phyloP scores from a whole-genome alignment of 2,797 vertebrate species.

The Columba guinea region DNA sequence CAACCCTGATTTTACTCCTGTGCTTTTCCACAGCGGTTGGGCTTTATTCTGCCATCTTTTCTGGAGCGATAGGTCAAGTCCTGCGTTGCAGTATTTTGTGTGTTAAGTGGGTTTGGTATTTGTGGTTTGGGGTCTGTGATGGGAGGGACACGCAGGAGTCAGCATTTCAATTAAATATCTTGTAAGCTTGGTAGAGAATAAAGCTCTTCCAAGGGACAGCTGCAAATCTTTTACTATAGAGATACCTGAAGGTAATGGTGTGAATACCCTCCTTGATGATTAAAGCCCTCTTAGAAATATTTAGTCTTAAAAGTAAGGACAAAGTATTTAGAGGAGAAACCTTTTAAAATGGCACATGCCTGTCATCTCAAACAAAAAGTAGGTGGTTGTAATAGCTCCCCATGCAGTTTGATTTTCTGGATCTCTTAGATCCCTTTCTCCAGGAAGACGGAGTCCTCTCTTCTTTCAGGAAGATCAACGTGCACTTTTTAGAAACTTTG shows the following conservation, averaged over 20 bases:
- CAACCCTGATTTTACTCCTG: not conserved
- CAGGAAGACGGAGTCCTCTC: not conserved
- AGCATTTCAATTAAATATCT: not conserved
- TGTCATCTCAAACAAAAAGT: not conserved
- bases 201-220: not conserved
- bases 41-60: not conserved
- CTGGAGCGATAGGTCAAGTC: not conserved
- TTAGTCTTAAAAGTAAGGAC: not conserved
- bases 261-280: not conserved
- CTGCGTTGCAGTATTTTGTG: not conserved
- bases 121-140: not conserved
- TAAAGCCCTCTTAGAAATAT: not conserved
- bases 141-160: not conserved
- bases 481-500: not conserved
- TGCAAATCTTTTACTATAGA: not conserved
- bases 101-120: not conserved
- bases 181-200: not conserved
- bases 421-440: not conserved
- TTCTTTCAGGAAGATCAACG: not conserved
- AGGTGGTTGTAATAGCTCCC: not conserved
- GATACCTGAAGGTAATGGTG: not conserved
- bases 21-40: not conserved
- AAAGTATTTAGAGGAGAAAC: not conserved
- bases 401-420: not conserved
- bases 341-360: not conserved